Evolutionary conservation across 2,888 invertebrate genomes (phyloP).

Genomic region (Lycophotia porphyrea): DNA sequence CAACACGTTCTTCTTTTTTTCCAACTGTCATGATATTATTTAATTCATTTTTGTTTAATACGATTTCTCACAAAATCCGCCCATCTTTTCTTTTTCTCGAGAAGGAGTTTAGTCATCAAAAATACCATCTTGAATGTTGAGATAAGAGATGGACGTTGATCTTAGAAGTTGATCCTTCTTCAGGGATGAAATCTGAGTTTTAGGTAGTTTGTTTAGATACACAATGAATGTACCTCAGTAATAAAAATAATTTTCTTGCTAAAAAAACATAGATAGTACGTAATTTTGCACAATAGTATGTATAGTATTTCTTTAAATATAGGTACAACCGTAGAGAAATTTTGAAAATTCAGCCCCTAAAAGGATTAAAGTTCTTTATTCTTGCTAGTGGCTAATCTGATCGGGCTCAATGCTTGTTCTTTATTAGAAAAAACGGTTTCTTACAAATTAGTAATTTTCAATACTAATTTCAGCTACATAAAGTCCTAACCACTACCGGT

Average conservation of each 20-base stretch:
- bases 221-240: too few species aligned
- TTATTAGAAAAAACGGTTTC: not conserved
- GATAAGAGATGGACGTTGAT: not conserved
- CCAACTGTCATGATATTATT: not conserved
- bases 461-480: not conserved
- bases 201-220: not conserved
- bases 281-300: not conserved
- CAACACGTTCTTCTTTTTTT: not conserved
- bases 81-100: not conserved
- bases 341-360: not conserved
- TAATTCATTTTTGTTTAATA: not conserved
- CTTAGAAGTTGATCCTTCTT: not conserved
- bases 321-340: not conserved
- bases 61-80: not conserved
- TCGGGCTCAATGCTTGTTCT: not conserved
- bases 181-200: not conserved
- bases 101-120: not conserved
- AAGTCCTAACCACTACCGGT: not conserved
- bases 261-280: too few species aligned
- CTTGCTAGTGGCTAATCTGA: not conserved
- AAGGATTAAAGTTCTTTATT: not conserved
- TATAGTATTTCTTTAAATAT: too few species aligned
- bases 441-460: not conserved
- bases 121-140: not conserved
- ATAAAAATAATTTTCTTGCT: not conserved